Evolutionary conservation across 1,140 invertebrate species (phyloP), one percentile per base, ranked within the genome.

Genomic region (Drosophila bocki): DNA sequence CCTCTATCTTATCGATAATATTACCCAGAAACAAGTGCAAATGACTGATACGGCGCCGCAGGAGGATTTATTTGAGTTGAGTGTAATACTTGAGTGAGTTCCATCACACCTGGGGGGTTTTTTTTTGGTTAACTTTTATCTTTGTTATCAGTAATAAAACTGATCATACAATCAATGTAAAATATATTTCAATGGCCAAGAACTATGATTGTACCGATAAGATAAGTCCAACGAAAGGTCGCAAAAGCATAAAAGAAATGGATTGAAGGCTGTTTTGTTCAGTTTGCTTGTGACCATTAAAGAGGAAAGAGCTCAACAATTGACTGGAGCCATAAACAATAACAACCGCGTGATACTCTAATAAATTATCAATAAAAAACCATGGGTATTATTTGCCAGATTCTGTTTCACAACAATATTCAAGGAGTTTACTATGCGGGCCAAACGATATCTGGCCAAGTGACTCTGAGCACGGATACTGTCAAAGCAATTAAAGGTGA

Each of bases 381-480:
- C 71, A 82, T 87, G 56, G 80, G 91, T 13, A 85, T 33, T 9
- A 72, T 72, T 60, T 91, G 91, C 69, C 71, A 76, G 48, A 92
- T 92, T 57, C 35, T 82, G 5, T 94, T 94, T 59, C 93, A 82
- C 32, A 79, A 94, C 53, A 94, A 94, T 81, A 84, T 91, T 0
- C 82, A 87, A 13, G 90, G 80, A 19, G 91, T 93, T 6, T 95
- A 93, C 75, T 94, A 93, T 91, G 93, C 93, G 19, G 94, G 94
- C 9, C 93, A 94, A 88, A 91, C 82, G 5, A 77, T 95, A 6
- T 90, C 91, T 45, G 94, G 94, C 7, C 82, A 80, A 74, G 91
- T 94, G 17, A 70, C 93, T 15, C 45, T 94, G 6, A 85, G 76
- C 39, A 67, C 93, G 7, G 93, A 94, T 54, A 92, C 93, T 42